Evolutionary conservation across 2,113 vertebrate genomes (phyloP), one percentile per base, ranked within the genome.

Genomic region (Phylloscopus trochiloides): DNA sequence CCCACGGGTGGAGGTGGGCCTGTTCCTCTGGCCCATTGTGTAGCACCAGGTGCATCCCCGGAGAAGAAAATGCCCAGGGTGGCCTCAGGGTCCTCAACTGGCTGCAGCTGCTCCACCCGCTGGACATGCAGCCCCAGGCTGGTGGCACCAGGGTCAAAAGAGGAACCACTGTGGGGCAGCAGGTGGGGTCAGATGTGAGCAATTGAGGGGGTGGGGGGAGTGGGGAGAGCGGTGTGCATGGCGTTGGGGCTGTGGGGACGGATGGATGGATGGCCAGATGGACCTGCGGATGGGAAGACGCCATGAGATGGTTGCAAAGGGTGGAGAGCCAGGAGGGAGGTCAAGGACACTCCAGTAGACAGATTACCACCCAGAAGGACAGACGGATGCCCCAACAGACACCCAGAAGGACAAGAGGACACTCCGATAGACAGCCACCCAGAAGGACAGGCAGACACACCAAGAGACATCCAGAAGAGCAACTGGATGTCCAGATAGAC

Each of bases 81-180:
- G 6, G 98, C 97, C 4, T 62, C 9, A 0, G 98, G 95, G 50
- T 99, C 96, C 0, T 78, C 94, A 70, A 99, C 98, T 0, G 98
- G 98, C 97, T 97, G 98, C 98, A 99, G 97, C 97, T 99, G 99
- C 97, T 99, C 99, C 96, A 99, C 98, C 17, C 98, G 92, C 98
- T 98, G 99, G 57, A 98, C 70, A 11, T 97, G 97, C 21, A 99
- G 98, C 26, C 98, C 99, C 0, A 89, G 96, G n/a, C 90, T 48
- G 48, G 89, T 50, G 48, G 92, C 88, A 0, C 88, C 45, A 7
- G 86, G 66, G 6, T 96, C 81, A 10, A 98, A 98, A 0, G 91
- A 36, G 36, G 36, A 36, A 36, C 36, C 36, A 36, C 36, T 36
- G 36, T 36, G 36, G 95, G 78, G 55, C 3, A 34, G 12, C 13